Evolutionary conservation across 2,888 invertebrate species (phyloP).

Genomic region (Atrina japonica): DNA sequence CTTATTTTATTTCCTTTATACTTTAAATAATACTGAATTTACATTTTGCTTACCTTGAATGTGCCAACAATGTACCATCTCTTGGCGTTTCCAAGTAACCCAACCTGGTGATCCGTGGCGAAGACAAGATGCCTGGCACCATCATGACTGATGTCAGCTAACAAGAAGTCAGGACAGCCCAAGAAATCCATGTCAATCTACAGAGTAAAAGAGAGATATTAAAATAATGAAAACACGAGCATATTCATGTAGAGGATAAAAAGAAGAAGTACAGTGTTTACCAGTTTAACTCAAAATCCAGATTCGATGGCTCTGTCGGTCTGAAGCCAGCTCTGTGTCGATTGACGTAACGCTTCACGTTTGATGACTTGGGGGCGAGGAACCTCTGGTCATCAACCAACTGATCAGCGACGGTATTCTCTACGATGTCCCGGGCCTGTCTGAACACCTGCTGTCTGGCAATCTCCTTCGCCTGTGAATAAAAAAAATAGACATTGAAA

Average conservation of each 20-base stretch:
- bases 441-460: too few relatives aligned
- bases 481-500: too few relatives aligned
- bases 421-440: too few relatives aligned
- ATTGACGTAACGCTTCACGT: neutral
- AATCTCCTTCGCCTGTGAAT: too few relatives aligned
- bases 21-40: neutral
- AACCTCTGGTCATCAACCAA: too few relatives aligned
- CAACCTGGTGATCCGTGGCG: conserved; percentile 1
- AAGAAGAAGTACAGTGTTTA: neutral
- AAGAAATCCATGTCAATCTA: neutral
- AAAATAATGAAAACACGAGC: neutral
- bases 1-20: neutral
- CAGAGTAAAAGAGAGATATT: too few relatives aligned
- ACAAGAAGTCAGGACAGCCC: neutral
- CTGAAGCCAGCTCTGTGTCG: neutral
- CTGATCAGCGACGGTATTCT: neutral
- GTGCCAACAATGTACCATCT: neutral
- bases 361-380: neutral
- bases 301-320: conserved; percentile 3
- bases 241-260: neutral
- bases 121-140: neutral
- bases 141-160: neutral
- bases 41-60: neutral
- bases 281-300: conserved; percentile 5
- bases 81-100: neutral